These are phyloP conservation scores for Anisognathus igniventris DNA, from an alignment of 2,797 vertebrate genomes.

Conservation along the genomic window DNA sequence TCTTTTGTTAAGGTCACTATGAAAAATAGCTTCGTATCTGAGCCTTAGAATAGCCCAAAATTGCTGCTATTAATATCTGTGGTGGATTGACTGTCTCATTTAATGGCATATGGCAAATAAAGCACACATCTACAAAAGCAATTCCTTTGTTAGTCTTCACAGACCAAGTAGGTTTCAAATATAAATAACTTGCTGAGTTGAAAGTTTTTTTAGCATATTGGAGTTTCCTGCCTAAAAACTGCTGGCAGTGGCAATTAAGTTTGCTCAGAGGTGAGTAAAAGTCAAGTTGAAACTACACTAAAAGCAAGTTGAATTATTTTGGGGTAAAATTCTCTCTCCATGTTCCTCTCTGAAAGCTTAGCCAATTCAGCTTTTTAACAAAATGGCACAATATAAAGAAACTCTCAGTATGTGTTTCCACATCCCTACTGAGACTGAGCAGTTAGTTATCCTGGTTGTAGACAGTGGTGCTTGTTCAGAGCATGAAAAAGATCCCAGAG, in stretches of 20 bases:
- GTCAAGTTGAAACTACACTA: neutral
- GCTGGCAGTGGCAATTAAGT: neutral
- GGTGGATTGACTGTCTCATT: slow-evolving; percentile 18
- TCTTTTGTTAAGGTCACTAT: neutral
- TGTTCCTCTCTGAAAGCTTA: neutral
- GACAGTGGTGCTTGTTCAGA: neutral
- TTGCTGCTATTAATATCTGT: slow-evolving; percentile 26
- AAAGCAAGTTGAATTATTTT: neutral
- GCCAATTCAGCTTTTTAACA: neutral
- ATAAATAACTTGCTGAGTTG: slow-evolving; percentile 33
- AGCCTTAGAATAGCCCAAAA: slow-evolving; percentile 35
- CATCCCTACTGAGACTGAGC: neutral
- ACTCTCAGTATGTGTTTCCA: neutral
- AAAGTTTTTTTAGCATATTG: neutral
- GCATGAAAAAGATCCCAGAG: neutral
- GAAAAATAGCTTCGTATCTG: neutral
- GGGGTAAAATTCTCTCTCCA: neutral
- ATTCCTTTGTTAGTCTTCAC: slow-evolving; percentile 48
- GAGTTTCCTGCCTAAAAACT: slow-evolving; percentile 17
- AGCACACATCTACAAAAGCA: slow-evolving; percentile 26
- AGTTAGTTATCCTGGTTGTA: neutral
- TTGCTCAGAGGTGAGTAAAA: neutral
- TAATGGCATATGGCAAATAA: slow-evolving; percentile 27
- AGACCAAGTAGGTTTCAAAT: slow-evolving; percentile 43
- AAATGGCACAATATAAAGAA: neutral